Base-by-base conservation (phyloP, 2,888 invertebrate species). In the Diaperis boleti region DNA sequence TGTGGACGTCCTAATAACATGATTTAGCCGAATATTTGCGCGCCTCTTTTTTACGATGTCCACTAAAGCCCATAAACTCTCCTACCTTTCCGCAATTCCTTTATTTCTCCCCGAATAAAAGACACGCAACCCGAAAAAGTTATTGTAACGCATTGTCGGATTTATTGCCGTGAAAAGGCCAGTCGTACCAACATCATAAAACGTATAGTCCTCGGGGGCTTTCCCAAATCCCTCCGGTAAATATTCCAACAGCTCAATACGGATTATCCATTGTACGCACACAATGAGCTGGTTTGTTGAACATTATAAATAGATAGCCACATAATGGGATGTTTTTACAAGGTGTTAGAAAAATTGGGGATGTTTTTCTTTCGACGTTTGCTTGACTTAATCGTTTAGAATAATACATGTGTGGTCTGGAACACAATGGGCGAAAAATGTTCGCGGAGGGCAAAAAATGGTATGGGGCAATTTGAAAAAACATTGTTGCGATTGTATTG, bases 291-390 rank as follows among this genome's bases (percentile, higher is more conserved):
- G 62, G 62, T 62, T 62, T 62, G 62, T 73, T 69, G 67, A 65
- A 73, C 73, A 73, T 76, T 77, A 74, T 75, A 76, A 74, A 79
- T 74, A 78, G 76, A 78, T 77, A 77, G 69, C 65, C 69, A 66
- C 64, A 78, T 78, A 79, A 77, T 75, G 74, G 78, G 78, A 78
- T 79, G 79, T 79, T 79, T 77, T 78, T 72, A 76, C 74, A 78
- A 75, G 76, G 78, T 78, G 79, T 79, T 76, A 70, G 69, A 68
- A 69, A 72, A 63, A 66, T 68, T 68, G 71, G 66, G 71, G 63
- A 39, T 63, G 63, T 54, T 63, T 63, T 63, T 47, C 42, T 62
- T 63, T 35, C 22, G 37, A 37, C 13, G 22, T 50, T 50, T 26
- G 29, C 39, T 33, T 54, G 47, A 63, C 59, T 63, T 63, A 63